Conservation (phyloP, 2,113 vertebrate genomes). For the Carassius gibelio region DNA sequence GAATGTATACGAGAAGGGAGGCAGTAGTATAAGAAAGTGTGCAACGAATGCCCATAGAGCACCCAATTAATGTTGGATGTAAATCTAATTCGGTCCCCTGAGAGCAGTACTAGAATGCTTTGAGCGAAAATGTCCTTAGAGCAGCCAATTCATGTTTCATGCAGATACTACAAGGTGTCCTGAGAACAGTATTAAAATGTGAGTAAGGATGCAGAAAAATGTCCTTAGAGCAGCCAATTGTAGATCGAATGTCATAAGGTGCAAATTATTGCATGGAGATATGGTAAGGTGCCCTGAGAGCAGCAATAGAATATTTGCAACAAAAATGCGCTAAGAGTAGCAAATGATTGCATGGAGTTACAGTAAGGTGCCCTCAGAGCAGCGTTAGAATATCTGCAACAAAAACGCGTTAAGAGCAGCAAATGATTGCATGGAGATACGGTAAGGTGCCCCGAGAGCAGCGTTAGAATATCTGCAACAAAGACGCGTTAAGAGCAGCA, state of each 20-base stretch:
- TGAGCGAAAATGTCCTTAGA: not conserved
- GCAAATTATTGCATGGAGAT: too few species aligned
- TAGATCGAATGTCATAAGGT: not conserved
- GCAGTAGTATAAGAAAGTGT: slow-evolving; percentile 10
- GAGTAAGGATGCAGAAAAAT: not conserved
- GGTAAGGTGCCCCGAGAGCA: not conserved
- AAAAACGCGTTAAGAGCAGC: too few species aligned
- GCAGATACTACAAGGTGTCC: too few species aligned
- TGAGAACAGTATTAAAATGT: not conserved
- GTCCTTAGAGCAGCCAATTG: not conserved
- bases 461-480: not conserved
- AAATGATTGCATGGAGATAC: too few species aligned
- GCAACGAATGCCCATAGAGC: not conserved
- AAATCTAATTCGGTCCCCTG: not conserved
- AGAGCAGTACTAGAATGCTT: too few species aligned
- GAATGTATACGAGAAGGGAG: not conserved
- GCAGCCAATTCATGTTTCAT: too few species aligned
- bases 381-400: too few species aligned
- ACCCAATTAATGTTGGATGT: not conserved
- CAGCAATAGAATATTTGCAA: not conserved
- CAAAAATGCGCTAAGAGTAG: not conserved
- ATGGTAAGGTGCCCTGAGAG: too few species aligned
- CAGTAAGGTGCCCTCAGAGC: not conserved
- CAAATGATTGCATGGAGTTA: not conserved
- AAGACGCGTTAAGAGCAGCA: not conserved